These are phyloP conservation scores for Theonella swinhoei DNA, from an alignment of 37 sponge, comb jelly and placozoan species.

Conservation along the genomic window DNA sequence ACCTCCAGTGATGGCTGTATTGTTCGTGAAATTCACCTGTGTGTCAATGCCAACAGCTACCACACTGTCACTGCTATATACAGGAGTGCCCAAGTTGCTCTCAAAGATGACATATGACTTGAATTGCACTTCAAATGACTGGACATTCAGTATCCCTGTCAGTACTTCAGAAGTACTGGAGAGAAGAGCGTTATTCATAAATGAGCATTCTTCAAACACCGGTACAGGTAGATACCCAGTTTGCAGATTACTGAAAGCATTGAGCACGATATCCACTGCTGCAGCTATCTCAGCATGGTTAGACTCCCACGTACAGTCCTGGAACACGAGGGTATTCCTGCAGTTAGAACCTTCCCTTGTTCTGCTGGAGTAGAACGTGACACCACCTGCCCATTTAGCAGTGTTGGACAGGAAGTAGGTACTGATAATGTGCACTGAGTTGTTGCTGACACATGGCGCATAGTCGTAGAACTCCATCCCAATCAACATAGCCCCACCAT, in stretches of 20 bases:
- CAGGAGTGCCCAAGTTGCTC: constrained; percentile 10
- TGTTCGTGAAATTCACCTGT: neutral
- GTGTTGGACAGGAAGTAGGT: neutral
- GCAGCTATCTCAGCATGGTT: constrained; percentile 22
- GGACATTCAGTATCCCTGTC: neutral
- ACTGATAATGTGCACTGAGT: neutral
- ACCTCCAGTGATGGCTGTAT: constrained; percentile 13
- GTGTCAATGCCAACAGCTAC: neutral
- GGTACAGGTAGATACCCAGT: constrained; percentile 26
- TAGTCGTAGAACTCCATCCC: neutral
- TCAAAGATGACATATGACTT: neutral
- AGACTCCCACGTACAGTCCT: constrained; percentile 1
- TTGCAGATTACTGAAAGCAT: constrained; percentile 6
- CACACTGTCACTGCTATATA: neutral
- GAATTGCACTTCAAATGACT: constrained; percentile 1
- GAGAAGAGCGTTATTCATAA: neutral
- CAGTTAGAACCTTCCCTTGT: neutral
- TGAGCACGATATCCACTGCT: constrained; percentile 18
- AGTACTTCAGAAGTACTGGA: neutral
- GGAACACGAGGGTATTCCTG: neutral
- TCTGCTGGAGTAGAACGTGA: neutral
- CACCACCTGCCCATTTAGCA: constrained; percentile 25
- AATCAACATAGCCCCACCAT: constrained; percentile 4
- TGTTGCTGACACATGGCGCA: neutral
- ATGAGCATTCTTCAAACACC: neutral